These are phyloP conservation scores for Sycophila texana DNA, from an alignment of 2,888 invertebrate species.

Conservation along the genomic window DNA sequence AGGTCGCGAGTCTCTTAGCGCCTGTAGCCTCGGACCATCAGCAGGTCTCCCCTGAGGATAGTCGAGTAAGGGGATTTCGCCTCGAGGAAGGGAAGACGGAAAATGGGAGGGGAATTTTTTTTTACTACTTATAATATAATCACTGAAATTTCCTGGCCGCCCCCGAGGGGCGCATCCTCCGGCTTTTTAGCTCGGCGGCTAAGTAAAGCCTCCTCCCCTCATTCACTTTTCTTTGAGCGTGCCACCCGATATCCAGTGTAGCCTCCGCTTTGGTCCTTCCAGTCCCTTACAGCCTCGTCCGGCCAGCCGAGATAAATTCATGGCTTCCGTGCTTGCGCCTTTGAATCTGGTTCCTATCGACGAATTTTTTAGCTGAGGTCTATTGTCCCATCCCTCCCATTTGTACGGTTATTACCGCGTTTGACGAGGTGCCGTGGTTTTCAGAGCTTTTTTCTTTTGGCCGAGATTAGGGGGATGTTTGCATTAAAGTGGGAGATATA, in stretches of 20 bases:
- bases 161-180: conserved; percentile 9
- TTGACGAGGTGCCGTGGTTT: no score
- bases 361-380: neutral
- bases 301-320: neutral
- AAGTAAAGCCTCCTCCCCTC: conserved; percentile 15
- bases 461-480: no score
- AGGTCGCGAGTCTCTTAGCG: no score
- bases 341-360: neutral
- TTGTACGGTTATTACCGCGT: no score
- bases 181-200: neutral
- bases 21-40: no score
- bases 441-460: no score
- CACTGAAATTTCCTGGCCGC: conserved; percentile 31
- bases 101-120: neutral
- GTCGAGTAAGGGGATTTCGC: neutral
- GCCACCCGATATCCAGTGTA: neutral
- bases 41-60: no score
- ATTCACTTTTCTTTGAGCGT: conserved; percentile 20
- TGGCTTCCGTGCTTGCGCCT: neutral
- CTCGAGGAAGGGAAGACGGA: neutral
- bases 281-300: neutral
- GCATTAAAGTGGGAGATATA: no score
- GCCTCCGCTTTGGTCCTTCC: conserved; percentile 6
- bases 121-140: conserved; percentile 25
- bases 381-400: no score